Conservation (phyloP, 2,113 vertebrate species). For the Stictonetta naevosa region DNA sequence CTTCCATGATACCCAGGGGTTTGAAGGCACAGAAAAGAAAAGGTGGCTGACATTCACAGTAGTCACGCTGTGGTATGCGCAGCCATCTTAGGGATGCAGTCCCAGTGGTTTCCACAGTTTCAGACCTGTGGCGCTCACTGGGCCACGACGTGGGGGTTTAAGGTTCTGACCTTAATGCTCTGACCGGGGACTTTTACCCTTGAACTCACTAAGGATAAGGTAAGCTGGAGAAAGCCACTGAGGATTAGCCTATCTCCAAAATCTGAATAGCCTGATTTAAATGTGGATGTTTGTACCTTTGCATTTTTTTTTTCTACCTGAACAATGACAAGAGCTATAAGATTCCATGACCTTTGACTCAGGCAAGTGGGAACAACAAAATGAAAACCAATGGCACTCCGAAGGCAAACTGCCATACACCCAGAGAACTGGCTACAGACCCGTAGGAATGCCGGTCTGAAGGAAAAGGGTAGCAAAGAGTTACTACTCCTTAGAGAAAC, state of each 20-base stretch:
- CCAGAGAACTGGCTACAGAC: background rate
- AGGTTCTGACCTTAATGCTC: background rate
- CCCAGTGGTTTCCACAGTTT: background rate
- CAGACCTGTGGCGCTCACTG: background rate
- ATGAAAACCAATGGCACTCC: background rate
- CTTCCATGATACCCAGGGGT: background rate
- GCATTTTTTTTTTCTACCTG: background rate
- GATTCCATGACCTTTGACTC: background rate
- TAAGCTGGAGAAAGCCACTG: background rate
- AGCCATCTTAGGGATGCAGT: background rate
- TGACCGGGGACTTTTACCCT: background rate
- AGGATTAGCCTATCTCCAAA: background rate
- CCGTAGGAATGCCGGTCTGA: background rate
- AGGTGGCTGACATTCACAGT: background rate
- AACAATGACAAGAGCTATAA: background rate
- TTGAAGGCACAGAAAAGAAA: background rate
- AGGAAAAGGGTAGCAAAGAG: background rate
- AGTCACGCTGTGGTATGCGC: background rate
- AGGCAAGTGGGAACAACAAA: background rate
- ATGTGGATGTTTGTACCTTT: background rate
- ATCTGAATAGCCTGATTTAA: background rate
- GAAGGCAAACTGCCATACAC: background rate
- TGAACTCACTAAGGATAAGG: background rate
- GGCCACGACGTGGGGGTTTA: rapidly evolving
- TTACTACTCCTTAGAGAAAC: background rate